Percentiles rank a stretch among this genome's conserved stretches.
These are phyloP conservation scores for Phylloscopus collybita DNA, from an alignment of 2,797 vertebrate species.

Conservation along the genomic window DNA sequence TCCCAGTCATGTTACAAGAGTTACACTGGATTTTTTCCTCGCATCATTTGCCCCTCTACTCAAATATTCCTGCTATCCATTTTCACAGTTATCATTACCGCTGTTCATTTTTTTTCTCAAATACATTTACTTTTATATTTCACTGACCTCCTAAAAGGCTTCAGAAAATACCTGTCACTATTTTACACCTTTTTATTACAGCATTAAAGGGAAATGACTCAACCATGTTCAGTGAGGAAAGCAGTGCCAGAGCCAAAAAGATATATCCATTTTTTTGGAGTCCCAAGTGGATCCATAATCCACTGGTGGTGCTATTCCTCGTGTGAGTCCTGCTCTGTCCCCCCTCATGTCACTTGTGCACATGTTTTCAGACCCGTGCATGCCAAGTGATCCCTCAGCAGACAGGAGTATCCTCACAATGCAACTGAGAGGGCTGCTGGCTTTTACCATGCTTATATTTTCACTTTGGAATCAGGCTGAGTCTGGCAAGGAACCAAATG, in stretches of 20 bases:
- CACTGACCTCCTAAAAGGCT: neutral
- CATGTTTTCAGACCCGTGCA: too few species aligned
- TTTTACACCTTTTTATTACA: neutral
- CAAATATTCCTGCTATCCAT: constrained; percentile 3
- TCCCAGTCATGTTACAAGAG: constrained; percentile 33
- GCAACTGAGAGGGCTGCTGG: too few species aligned
- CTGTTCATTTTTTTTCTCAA: constrained; percentile 44
- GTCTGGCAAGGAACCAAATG: neutral
- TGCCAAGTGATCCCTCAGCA: too few species aligned
- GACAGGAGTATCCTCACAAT: too few species aligned
- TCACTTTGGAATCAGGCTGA: neutral
- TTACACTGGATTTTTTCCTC: constrained; percentile 40
- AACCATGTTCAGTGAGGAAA: neutral
- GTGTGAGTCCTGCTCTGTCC: too few species aligned
- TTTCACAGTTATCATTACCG: constrained; percentile 56
- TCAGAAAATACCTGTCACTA: neutral
- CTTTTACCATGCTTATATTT: too few species aligned
- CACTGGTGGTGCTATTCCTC: neutral
- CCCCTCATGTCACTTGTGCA: too few species aligned
- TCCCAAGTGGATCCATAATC: neutral
- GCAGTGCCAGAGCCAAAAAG: neutral
- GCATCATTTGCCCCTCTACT: constrained; percentile 60
- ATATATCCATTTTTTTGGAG: accelerated
- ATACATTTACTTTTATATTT: neutral
- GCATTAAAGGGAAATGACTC: neutral